These are phyloP conservation scores for Meteorus sp. DNA, from an alignment of 1,140 invertebrate genomes.

Conservation along the genomic window DNA sequence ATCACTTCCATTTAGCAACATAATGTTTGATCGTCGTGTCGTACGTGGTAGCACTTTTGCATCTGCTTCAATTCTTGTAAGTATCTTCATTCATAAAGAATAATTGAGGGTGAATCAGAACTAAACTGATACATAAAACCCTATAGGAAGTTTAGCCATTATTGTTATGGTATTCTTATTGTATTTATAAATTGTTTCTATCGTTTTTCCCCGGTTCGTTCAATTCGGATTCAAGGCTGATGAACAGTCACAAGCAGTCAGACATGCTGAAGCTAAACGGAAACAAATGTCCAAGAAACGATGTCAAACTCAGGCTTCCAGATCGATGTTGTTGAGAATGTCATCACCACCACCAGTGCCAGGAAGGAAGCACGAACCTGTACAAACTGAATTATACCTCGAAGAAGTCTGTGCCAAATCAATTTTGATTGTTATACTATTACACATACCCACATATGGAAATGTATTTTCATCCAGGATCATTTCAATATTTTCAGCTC, in stretches of 20 bases:
- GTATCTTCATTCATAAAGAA: too few relatives aligned
- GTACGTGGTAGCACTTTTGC: slow-evolving; percentile 79
- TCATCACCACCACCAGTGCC: slow-evolving; percentile 72
- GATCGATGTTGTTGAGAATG: slow-evolving; percentile 57
- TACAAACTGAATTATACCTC: slow-evolving; percentile 86
- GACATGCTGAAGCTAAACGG: slow-evolving; percentile 65
- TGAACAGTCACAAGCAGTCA: slow-evolving; percentile 61
- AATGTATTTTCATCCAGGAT: slow-evolving; percentile 4
- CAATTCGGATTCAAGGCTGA: too few relatives aligned
- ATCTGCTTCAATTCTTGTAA: slow-evolving; percentile 61
- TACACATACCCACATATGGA: neutral
- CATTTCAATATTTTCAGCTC: slow-evolving; percentile 53
- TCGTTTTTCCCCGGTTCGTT: too few relatives aligned
- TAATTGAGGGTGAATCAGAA: too few relatives aligned
- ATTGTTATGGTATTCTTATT: too few relatives aligned
- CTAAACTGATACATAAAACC: too few relatives aligned
- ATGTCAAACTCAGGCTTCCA: slow-evolving; percentile 55
- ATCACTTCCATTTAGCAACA: slow-evolving; percentile 67
- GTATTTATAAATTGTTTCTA: too few relatives aligned
- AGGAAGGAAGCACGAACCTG: slow-evolving; percentile 77
- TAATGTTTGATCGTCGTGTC: slow-evolving; percentile 85
- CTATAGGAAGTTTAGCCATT: too few relatives aligned
- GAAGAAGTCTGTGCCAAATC: slow-evolving; percentile 67
- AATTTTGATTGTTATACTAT: neutral
- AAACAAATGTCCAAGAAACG: slow-evolving; percentile 64